Evolutionary conservation across 2,888 invertebrate species (phyloP), one percentile per base, ranked within the genome.

Genomic region (Cataglyphis rosenhaueri): DNA sequence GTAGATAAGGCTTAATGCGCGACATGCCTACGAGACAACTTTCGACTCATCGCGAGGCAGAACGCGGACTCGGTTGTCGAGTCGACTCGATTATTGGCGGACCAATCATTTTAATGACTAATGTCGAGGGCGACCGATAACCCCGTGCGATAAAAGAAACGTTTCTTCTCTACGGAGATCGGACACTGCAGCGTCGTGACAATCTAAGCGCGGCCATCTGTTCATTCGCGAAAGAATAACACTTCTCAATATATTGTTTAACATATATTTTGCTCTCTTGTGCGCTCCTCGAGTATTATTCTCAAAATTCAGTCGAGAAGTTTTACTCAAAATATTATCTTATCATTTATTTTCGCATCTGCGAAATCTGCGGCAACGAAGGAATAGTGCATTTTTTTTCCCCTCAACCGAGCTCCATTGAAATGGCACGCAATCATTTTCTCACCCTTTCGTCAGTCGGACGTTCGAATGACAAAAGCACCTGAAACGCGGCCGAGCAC

Each of bases 91-190:
- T 90, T 89, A 91, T 91, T 91, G 85, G 82, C 76, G 90, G 86
- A 71, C 86, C 90, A 90, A 90, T 89, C 89, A 86, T 90, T 90
- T 89, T 88, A 89, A 90, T 87, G 86, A 88, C 86, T 88, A 90
- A 91, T 90, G 91, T 88, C 91, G 91, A 85, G 91, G 83, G 87
- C 91, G 90, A 87, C 88, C 88, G 90, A 91, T 91, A 91, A 91
- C 91, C 91, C 83, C 87, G 64, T 76, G 74, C 82, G 88, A 89
- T 89, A 88, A 89, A 89, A 88, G 85, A 82, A 82, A 68, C 81
- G 84, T 79, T 84, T 88, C 85, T 86, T 84, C 84, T 65, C 84
- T 70, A 48, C 52, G n/a, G 55, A 81, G 84, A 85, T 84, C 61
- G 74, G 21, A 65, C 62, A 71, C 61, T 74, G 68, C 32, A 52